Evolutionary conservation across 2,888 invertebrate species (phyloP).

Genomic region (Acleris laterana): DNA sequence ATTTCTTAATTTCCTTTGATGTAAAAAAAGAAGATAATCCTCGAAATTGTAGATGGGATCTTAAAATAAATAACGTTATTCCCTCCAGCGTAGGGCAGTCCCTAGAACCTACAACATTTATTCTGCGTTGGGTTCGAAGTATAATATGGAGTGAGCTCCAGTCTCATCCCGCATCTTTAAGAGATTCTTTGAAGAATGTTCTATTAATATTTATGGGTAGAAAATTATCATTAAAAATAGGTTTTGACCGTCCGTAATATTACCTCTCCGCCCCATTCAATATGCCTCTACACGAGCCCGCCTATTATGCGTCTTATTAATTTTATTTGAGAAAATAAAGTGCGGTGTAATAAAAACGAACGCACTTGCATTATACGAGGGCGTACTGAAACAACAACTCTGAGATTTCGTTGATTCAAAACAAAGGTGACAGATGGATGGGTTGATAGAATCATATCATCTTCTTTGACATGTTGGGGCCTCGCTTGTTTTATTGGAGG

Average conservation of each 20-base stretch:
- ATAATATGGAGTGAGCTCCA: conserved; percentile 16
- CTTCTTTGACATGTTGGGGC: neutral
- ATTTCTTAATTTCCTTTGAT: conserved; percentile 13
- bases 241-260: conserved; percentile 66
- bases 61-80: conserved; percentile 24
- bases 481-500: conserved; percentile 1
- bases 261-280: conserved; percentile 63
- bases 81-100: conserved; percentile 11
- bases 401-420: conserved; percentile 8
- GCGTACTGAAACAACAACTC: neutral
- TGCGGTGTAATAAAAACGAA: conserved; percentile 1
- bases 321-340: conserved; percentile 33
- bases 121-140: conserved; percentile 13
- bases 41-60: conserved; percentile 11
- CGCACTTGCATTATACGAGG: neutral
- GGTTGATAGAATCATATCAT: conserved; percentile 6
- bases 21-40: conserved; percentile 20
- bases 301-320: conserved; percentile 46
- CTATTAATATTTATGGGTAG: conserved; percentile 79
- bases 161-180: conserved; percentile 45
- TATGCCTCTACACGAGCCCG: conserved; percentile 49
- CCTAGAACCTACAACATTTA: conserved; percentile 26
- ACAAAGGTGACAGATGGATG: conserved; percentile 13
- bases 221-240: conserved; percentile 77
- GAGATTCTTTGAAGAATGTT: conserved; percentile 60